phyloP scores from a whole-genome alignment of 1,140 invertebrate species.

The Lepidurus arcticus region DNA sequence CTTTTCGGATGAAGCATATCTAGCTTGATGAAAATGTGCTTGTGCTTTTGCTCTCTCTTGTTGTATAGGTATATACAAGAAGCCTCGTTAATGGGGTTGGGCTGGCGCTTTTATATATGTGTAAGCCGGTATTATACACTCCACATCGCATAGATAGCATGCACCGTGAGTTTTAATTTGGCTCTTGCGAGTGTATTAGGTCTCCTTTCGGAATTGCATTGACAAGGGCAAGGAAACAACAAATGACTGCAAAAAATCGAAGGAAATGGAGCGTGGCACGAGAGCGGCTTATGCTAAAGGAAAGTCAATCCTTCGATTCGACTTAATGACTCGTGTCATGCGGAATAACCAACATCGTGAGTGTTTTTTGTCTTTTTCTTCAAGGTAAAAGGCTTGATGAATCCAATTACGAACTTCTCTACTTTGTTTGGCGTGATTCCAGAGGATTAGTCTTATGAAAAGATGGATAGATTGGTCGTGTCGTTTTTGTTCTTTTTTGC shows the following conservation, averaged over 20 bases:
- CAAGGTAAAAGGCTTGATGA: background rate
- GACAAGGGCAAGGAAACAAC: background rate
- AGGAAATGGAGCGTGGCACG: background rate
- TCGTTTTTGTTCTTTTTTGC: background rate
- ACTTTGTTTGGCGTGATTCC: background rate
- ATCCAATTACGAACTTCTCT: background rate
- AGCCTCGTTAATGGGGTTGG: constrained; percentile 9
- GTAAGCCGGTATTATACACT: background rate
- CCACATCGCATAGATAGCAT: no score
- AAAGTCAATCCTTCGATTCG: background rate
- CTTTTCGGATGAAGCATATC: constrained; percentile 14
- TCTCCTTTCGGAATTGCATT: background rate
- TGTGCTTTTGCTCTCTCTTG: background rate
- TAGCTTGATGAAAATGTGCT: constrained; percentile 20
- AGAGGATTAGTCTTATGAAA: background rate
- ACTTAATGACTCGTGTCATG: background rate
- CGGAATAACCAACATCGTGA: no score
- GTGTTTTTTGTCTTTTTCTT: background rate
- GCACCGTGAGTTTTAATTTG: background rate
- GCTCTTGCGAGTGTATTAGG: background rate
- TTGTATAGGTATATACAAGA: background rate
- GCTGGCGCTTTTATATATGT: background rate
- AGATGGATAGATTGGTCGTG: background rate
- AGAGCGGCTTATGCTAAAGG: background rate
- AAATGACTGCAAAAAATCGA: background rate